Conservation (phyloP, 2,113 vertebrate genomes). For the Entelurus aequoreus region DNA sequence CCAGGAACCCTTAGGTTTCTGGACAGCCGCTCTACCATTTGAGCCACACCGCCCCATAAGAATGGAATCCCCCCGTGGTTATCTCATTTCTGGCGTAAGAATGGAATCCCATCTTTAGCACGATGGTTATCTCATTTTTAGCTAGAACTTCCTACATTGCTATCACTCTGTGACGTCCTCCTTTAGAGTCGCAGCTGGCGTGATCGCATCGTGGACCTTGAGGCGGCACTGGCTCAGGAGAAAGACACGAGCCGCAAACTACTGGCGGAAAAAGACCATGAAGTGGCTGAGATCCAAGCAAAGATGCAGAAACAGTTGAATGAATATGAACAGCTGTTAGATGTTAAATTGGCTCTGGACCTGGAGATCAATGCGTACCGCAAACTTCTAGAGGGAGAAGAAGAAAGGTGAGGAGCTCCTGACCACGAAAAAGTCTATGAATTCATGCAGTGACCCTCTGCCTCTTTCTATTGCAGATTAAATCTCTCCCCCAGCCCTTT, state of each 20-base stretch:
- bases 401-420: slow-evolving; percentile 76
- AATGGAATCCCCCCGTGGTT: no score
- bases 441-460: background rate
- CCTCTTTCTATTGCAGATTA: slow-evolving; percentile 61
- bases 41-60: no score
- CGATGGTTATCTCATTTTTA: no score
- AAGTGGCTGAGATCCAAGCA: slow-evolving; percentile 73
- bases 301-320: slow-evolving; percentile 82
- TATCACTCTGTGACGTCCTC: background rate
- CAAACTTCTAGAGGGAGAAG: slow-evolving; percentile 87
- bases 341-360: slow-evolving; percentile 88
- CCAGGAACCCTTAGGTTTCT: no score
- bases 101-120: no score
- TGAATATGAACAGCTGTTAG: slow-evolving; percentile 84
- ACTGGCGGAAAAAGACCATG: slow-evolving; percentile 77
- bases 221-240: slow-evolving; percentile 76
- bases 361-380: slow-evolving; percentile 90
- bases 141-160: no score
- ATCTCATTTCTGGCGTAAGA: no score
- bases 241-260: slow-evolving; percentile 68
- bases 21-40: no score
- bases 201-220: slow-evolving; percentile 79
- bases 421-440: background rate
- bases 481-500: slow-evolving; percentile 82
- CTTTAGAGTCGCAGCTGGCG: slow-evolving; percentile 77